Conservation (phyloP, 2,113 vertebrate species). For the Ciconia stormi region DNA sequence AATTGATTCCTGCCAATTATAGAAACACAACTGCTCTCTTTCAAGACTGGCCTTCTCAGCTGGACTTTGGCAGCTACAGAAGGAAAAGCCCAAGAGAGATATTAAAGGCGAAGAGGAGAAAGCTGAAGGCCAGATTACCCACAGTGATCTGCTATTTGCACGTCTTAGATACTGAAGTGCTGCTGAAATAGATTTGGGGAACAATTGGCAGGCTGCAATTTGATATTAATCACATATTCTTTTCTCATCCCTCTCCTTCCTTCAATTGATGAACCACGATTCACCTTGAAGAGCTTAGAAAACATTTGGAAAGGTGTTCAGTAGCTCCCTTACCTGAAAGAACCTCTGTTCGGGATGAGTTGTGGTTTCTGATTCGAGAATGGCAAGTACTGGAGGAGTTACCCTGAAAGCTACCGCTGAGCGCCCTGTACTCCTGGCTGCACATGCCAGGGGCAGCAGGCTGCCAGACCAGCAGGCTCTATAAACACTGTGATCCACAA, state of each 20-base stretch:
- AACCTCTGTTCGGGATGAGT: neutral
- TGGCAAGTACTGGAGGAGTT: neutral
- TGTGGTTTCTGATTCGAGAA: neutral
- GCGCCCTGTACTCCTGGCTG: accelerated
- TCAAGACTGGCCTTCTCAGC: neutral
- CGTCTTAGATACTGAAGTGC: neutral
- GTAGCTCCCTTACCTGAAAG: neutral
- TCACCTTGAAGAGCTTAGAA: neutral
- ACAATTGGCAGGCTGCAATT: neutral
- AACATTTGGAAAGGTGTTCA: neutral
- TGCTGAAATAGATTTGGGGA: neutral
- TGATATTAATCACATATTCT: neutral
- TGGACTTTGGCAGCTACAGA: neutral
- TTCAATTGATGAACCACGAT: neutral
- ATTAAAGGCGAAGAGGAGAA: neutral
- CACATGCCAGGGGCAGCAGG: neutral
- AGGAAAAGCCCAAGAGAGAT: neutral
- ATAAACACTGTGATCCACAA: neutral
- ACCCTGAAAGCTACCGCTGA: neutral
- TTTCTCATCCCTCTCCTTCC: neutral
- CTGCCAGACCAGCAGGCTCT: neutral
- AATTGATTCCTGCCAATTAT: neutral
- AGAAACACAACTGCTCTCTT: neutral
- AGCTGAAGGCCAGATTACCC: neutral
- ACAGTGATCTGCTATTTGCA: neutral